Conservation (phyloP, 1,140 invertebrate species). For the Penaeus vannamei region DNA sequence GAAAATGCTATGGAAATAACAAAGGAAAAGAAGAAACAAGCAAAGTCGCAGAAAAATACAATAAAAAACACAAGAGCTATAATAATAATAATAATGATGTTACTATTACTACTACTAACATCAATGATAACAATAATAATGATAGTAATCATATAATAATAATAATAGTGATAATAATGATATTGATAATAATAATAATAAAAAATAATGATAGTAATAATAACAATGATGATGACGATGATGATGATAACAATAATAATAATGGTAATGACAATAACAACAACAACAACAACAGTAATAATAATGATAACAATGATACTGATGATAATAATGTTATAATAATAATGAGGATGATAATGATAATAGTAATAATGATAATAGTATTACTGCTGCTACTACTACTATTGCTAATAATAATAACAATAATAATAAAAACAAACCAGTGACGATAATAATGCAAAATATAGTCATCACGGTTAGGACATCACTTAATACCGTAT, state of each 20-base stretch:
- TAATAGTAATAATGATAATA: neutral
- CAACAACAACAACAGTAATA: neutral
- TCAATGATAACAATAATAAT: too few relatives aligned
- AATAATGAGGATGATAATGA: neutral
- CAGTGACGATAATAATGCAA: neutral
- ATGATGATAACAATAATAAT: conserved; percentile 73
- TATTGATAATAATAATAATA: conserved; percentile 12
- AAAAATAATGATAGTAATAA: conserved; percentile 66
- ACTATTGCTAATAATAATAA: neutral
- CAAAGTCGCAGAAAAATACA: too few relatives aligned
- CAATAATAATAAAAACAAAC: neutral
- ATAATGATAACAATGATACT: neutral
- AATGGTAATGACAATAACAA: neutral
- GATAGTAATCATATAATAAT: conserved; percentile 75
- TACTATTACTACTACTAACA: too few relatives aligned
- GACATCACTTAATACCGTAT: neutral
- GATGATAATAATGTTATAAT: neutral
- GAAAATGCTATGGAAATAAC: too few relatives aligned
- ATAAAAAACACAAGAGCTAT: too few relatives aligned
- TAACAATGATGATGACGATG: conserved; percentile 77
- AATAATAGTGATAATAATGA: conserved; percentile 69
- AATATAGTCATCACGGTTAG: neutral
- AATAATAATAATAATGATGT: too few relatives aligned
- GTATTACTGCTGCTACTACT: neutral
- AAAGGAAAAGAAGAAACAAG: too few relatives aligned